phyloP scores from a whole-genome alignment of 2,113 vertebrate genomes.

The Pardalotus punctatus region DNA sequence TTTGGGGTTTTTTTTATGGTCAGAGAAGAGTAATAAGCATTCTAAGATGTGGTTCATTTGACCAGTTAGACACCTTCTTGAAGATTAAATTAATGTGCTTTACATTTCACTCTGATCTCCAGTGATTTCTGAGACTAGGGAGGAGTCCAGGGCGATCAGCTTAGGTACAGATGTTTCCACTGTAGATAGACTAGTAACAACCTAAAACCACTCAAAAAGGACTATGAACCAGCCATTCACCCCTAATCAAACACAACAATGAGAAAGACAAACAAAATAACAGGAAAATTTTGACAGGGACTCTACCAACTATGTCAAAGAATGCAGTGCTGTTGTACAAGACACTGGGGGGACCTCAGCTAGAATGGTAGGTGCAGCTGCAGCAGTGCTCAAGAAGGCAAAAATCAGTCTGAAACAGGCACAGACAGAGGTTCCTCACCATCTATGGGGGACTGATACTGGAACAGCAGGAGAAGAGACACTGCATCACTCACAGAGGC shows the following conservation, averaged over 20 bases:
- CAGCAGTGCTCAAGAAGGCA: not conserved
- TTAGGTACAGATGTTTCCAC: not conserved
- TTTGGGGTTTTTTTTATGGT: not conserved
- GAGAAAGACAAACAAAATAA: not conserved
- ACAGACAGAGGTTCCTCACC: not conserved
- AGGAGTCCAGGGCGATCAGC: rapidly evolving
- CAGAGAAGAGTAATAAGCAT: not conserved
- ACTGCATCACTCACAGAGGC: not conserved
- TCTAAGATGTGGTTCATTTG: not conserved
- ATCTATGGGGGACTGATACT: not conserved
- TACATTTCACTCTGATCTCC: not conserved
- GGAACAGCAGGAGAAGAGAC: not conserved
- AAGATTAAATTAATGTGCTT: not conserved
- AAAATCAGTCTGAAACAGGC: not conserved
- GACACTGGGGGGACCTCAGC: not conserved
- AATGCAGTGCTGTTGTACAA: not conserved
- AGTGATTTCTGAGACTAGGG: not conserved
- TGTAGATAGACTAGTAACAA: not conserved
- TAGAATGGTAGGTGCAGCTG: not conserved
- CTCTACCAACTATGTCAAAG: not conserved
- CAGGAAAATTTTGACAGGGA: not conserved
- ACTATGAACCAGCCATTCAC: not conserved
- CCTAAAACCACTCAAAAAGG: not conserved
- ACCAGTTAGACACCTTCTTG: not conserved
- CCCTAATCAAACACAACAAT: not conserved